Evolutionary conservation across 2,113 vertebrate species (phyloP), one percentile per base, ranked within the genome.

Genomic region (Hepsetus odoe): DNA sequence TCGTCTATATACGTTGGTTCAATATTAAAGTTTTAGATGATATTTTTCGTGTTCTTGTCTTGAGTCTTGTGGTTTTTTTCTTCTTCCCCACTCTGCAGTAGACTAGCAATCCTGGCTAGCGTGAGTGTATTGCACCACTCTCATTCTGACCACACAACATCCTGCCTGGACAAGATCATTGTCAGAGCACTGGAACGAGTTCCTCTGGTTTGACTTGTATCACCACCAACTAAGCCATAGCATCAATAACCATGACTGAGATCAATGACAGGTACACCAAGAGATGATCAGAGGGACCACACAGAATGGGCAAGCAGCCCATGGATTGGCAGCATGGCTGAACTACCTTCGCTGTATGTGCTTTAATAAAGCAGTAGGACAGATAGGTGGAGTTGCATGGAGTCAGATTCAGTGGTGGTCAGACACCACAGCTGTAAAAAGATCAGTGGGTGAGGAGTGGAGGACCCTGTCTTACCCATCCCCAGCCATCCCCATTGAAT

Each of bases 321-420:
- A 66, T 71, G 46, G 59, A 80, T 71, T 84, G 33, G 58, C 73
- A 72, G 81, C 58, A 77, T 74, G 77, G 82, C 61, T 73, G 80
- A 81, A 84, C 68, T 77, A 55, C 51, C 85, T 87, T 84, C 89
- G 84, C 78, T 84, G 82, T 88, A 89, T 91, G 90, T 88, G 81
- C 87, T 92, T 91, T 91, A 88, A 90, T 90, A 88, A 86, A 84
- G 82, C 76, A 86, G 85, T 79, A 79, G 65, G 73, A 85, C 81
- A 81, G 88, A 88, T 84, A 83, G 84, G 84, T 28, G 56, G 86
- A 64, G 83, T 85, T 80, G 61, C 87, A 89, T 85, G 83, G 86
- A 91, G 82, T 79, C 88, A 80, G 86, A 80, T 76, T 81, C 82
- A 88, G 42, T 74, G 79, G 53, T 64, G 72, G 76, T 82, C 80